phyloP scores from a whole-genome alignment of 35 echinoderm and acorn worm species.

The Anneissia japonica region DNA sequence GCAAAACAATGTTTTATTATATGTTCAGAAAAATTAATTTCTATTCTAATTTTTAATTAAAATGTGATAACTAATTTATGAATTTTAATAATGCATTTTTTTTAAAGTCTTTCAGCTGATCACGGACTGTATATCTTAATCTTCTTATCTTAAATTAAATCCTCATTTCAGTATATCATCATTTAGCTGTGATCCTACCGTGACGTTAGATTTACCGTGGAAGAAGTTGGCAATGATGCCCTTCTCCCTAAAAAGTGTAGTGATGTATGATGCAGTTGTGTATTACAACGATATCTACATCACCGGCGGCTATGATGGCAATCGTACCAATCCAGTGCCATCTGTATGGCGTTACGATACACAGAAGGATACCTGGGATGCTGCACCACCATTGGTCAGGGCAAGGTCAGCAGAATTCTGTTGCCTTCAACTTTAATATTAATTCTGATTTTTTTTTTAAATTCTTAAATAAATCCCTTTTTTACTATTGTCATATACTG shows the following conservation, averaged over 20 bases:
- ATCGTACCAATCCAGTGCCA: background rate
- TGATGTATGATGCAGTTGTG: conserved; percentile 48
- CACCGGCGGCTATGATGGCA: conserved; percentile 54
- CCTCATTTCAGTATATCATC: conserved; percentile 11
- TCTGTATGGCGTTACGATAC: conserved; percentile 40
- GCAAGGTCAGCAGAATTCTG: background rate
- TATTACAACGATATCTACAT: conserved; percentile 61
- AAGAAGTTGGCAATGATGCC: conserved; percentile 42
- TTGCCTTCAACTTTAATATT: too few relatives aligned
- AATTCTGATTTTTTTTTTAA: too few relatives aligned
- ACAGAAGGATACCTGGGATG: conserved; percentile 44
- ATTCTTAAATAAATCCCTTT: too few relatives aligned
- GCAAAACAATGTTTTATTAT: too few relatives aligned
- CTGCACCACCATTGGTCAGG: background rate
- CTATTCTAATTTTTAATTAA: too few relatives aligned
- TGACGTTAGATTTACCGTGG: conserved; percentile 9
- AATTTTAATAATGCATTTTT: too few relatives aligned
- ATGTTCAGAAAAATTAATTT: too few relatives aligned
- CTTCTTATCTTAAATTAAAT: too few relatives aligned
- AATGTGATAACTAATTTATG: too few relatives aligned
- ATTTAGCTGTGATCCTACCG: conserved; percentile 42
- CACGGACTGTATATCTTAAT: too few relatives aligned
- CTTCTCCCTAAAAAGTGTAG: conserved; percentile 20
- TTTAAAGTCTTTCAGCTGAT: too few relatives aligned
- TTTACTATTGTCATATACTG: too few relatives aligned